These are phyloP conservation scores for Dysdera silvatica DNA, from an alignment of 1,140 invertebrate species.

Conservation along the genomic window DNA sequence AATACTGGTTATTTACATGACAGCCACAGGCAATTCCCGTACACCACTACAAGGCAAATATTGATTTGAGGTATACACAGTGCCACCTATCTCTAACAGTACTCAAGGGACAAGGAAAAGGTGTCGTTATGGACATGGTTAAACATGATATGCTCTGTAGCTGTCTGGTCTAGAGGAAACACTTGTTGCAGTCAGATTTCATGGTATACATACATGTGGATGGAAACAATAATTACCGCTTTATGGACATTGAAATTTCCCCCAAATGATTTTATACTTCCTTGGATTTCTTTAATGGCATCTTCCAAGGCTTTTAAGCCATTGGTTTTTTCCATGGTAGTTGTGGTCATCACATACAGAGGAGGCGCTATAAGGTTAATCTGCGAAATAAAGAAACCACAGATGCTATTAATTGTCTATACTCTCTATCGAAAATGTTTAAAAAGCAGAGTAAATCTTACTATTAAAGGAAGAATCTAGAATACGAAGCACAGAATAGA, in stretches of 20 bases:
- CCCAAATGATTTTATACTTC: slow-evolving; percentile 63
- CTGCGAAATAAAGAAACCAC: slow-evolving; percentile 38
- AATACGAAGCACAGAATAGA: background rate
- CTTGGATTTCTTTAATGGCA: slow-evolving; percentile 79
- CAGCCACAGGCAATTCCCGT: too few relatives aligned
- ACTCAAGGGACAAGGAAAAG: too few relatives aligned
- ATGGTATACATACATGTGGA: slow-evolving; percentile 17
- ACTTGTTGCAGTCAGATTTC: too few relatives aligned
- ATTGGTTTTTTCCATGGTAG: slow-evolving; percentile 90
- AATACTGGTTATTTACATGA: too few relatives aligned
- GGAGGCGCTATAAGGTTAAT: slow-evolving; percentile 99
- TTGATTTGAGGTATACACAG: too few relatives aligned
- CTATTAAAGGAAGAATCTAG: background rate
- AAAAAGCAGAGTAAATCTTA: background rate
- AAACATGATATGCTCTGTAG: too few relatives aligned
- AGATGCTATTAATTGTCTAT: background rate
- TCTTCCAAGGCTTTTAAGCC: slow-evolving; percentile 80
- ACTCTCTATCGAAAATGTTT: background rate
- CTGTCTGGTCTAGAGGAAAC: too few relatives aligned
- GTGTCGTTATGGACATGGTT: too few relatives aligned
- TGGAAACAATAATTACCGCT: slow-evolving; percentile 61
- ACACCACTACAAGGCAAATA: too few relatives aligned
- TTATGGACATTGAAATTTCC: slow-evolving; percentile 93
- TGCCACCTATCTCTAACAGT: too few relatives aligned
- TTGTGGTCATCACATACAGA: slow-evolving; percentile 96